These are phyloP conservation scores for Gnatocerus cornutus DNA, from an alignment of 2,888 invertebrate genomes.

Conservation along the genomic window DNA sequence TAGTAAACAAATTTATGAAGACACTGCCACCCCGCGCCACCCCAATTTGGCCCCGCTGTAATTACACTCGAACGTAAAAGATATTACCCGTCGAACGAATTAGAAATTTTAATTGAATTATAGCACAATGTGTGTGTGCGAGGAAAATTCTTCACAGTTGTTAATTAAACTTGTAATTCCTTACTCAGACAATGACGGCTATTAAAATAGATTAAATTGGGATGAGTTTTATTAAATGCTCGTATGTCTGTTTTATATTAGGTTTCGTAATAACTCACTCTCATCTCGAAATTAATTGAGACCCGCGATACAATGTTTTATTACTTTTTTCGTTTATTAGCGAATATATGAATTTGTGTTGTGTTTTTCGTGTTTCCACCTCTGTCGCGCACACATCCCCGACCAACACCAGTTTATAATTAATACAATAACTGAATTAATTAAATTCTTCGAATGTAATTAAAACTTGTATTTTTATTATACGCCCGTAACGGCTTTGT, in stretches of 20 bases:
- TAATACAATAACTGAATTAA: slow-evolving; percentile 51
- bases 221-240: slow-evolving; percentile 70
- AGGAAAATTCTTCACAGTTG: slow-evolving; percentile 65
- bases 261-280: slow-evolving; percentile 65
- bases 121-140: slow-evolving; percentile 60
- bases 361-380: slow-evolving; percentile 40
- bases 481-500: slow-evolving; percentile 37
- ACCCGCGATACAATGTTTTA: slow-evolving; percentile 54
- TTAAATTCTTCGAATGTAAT: slow-evolving; percentile 50
- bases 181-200: slow-evolving; percentile 70
- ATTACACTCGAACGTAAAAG: slow-evolving; percentile 64
- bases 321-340: slow-evolving; percentile 52
- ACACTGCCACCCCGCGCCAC: slow-evolving; percentile 50
- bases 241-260: slow-evolving; percentile 67
- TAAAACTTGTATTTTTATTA: slow-evolving; percentile 46
- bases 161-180: slow-evolving; percentile 71
- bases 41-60: slow-evolving; percentile 53
- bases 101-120: slow-evolving; percentile 65
- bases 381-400: slow-evolving; percentile 35
- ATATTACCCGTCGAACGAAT: slow-evolving; percentile 65
- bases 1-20: slow-evolving; percentile 64
- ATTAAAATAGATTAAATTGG: slow-evolving; percentile 71
- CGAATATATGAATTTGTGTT: slow-evolving; percentile 49
- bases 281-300: slow-evolving; percentile 65
- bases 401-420: slow-evolving; percentile 37